Base-by-base conservation (phyloP, 2,888 invertebrate species). In the Folsomia candida region DNA sequence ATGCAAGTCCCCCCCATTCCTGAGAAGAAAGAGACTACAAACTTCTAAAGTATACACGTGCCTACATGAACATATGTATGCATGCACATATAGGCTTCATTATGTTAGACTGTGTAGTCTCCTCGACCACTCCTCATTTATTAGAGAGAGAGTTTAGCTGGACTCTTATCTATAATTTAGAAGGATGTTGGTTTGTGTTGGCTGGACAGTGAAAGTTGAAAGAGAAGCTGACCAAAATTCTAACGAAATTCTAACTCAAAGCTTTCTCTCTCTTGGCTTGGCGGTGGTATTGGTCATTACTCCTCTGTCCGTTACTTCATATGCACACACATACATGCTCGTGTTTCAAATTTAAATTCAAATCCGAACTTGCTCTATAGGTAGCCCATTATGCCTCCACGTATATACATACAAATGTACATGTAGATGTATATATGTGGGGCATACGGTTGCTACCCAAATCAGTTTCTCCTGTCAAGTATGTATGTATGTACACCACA, bases 151-250 rank as follows among this genome's bases (percentile, higher is more conserved):
- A 37, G 20, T 54, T 54, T 54, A 54, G 22, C 54, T 54, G 18
- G 20, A 37, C 54, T 54, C 54, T 54, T 54, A 54, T 54, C 54
- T 54, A 54, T 54, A 54, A 54, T 54, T 54, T 54, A 54, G 54
- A n/a, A 54, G 54, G 6, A 54, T 54, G 54, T 54, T 54, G 54
- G 37, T 54, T 54, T 18, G 54, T 14, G 4, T 37, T 37, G 37
- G 37, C 37, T 37, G 37, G 37, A 37, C 37, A 20, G 54, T 54
- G 54, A 54, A 37, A 54, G 54, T 47, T 47, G 47, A 47, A 47
- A 47, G 47, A 47, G 54, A 54, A 54, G 54, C 54, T 54, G 54
- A 22, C 54, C 54, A 54, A 54, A 37, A 37, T 37, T 37, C 54
- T 22, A 54, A 54, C 54, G 20, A 54, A 54, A 54, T 54, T 54